Percentiles rank a stretch among this genome's conserved stretches.
These are phyloP conservation scores for Enteromius treurensis DNA, from an alignment of 2,797 vertebrate genomes.

Conservation along the genomic window DNA sequence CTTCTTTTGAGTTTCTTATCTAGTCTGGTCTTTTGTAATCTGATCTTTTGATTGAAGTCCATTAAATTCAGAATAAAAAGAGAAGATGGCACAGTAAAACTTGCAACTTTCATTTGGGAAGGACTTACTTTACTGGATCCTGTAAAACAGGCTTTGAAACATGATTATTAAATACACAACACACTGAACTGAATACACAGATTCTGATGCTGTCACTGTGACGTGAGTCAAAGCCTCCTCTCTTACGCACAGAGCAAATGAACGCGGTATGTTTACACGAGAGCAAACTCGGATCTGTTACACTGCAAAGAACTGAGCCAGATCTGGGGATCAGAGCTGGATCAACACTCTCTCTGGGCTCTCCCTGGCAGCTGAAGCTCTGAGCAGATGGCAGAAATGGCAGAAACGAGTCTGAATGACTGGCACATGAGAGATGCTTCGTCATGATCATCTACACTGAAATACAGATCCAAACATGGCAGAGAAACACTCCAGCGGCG, in stretches of 20 bases:
- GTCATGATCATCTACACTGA: slow-evolving; percentile 16
- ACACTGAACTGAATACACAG: neutral
- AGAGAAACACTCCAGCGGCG: slow-evolving; percentile 62
- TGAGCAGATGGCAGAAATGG: slow-evolving; percentile 80
- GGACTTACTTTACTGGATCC: neutral
- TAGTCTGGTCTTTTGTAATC: neutral
- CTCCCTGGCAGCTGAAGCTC: slow-evolving; percentile 76
- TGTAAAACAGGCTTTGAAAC: neutral
- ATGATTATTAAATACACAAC: neutral
- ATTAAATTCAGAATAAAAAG: neutral
- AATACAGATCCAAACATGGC: slow-evolving; percentile 14
- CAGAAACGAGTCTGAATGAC: slow-evolving; percentile 51
- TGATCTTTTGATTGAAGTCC: neutral
- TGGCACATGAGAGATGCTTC: slow-evolving; percentile 19
- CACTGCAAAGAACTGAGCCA: slow-evolving; percentile 50
- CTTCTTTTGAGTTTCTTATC: neutral
- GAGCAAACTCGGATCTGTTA: slow-evolving; percentile 50
- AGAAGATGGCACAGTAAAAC: neutral
- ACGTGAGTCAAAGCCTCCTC: neutral
- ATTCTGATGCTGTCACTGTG: neutral
- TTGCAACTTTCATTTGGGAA: no score
- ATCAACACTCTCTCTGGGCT: slow-evolving; percentile 64
- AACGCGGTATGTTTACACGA: neutral
- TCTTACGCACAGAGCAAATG: neutral
- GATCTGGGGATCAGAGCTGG: slow-evolving; percentile 50